A percentile compares a stretch with the other conserved stretches of the same genome.
These are phyloP conservation scores for Hylia prasina DNA, from an alignment of 2,113 vertebrate genomes.

Conservation along the genomic window DNA sequence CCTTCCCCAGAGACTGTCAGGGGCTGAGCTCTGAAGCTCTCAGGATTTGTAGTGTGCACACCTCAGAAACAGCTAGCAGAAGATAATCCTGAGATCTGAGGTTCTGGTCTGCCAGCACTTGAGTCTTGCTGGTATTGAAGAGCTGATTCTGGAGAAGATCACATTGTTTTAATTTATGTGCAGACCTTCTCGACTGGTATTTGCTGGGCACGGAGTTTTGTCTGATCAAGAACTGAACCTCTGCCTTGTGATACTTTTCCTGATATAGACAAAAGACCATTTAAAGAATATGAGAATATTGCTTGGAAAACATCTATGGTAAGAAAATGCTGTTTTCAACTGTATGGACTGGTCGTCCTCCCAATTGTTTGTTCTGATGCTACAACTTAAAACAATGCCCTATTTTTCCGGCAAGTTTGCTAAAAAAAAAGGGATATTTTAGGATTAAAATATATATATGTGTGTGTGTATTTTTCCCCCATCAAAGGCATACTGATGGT, in stretches of 20 bases:
- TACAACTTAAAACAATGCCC: not conserved
- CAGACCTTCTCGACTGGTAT: not conserved
- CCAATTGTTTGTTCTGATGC: not conserved
- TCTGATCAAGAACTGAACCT: not conserved
- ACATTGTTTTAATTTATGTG: not conserved
- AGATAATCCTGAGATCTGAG: not conserved
- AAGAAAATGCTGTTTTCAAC: not conserved
- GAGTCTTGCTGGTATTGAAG: not conserved
- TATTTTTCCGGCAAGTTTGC: not conserved
- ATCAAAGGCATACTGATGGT: not conserved
- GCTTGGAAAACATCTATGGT: not conserved
- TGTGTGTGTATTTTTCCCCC: not conserved
- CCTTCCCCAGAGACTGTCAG: not conserved
- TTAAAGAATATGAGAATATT: not conserved
- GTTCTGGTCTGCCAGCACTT: not conserved
- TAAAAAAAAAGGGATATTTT: not conserved
- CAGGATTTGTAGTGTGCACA: accelerated
- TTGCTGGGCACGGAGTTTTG: not conserved
- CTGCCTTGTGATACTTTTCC: not conserved
- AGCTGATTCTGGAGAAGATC: not conserved
- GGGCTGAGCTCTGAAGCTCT: not conserved
- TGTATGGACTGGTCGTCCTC: not conserved
- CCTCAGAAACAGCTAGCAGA: not conserved
- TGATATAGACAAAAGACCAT: not conserved
- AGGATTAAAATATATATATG: not conserved